Conservation (phyloP, 2,113 vertebrate genomes). For the Elgaria multicarinata region DNA sequence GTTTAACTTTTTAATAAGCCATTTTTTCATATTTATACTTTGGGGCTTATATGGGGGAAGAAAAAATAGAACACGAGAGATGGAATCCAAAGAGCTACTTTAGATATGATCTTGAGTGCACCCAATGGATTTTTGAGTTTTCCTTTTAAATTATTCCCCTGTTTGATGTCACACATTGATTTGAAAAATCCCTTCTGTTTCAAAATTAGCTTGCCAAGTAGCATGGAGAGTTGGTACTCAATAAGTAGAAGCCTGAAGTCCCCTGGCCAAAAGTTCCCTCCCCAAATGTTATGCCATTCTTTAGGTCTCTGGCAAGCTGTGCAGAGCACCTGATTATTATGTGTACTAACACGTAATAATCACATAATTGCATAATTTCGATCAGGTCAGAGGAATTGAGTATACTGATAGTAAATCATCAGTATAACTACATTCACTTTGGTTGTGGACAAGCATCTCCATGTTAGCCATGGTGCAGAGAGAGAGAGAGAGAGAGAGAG, state of each 20-base stretch:
- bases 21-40: neutral
- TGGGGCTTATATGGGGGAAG: neutral
- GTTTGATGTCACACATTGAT: neutral
- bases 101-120: neutral
- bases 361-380: too few relatives aligned
- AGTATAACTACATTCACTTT: neutral
- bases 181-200: neutral
- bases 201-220: neutral
- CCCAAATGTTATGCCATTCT: neutral
- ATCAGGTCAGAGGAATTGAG: neutral
- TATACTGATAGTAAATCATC: neutral
- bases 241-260: neutral
- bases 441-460: neutral
- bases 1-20: conserved; percentile 5
- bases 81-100: too few relatives aligned
- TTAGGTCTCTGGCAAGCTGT: neutral
- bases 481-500: too few relatives aligned
- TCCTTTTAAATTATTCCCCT: neutral
- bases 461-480: neutral
- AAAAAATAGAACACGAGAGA: neutral
- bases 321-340: neutral
- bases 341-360: too few relatives aligned
- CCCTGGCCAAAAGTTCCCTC: too few relatives aligned
- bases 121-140: neutral
- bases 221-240: neutral